phyloP scores from a whole-genome alignment of 2,797 vertebrate genomes.

The Cercopithecus hamlyni region DNA sequence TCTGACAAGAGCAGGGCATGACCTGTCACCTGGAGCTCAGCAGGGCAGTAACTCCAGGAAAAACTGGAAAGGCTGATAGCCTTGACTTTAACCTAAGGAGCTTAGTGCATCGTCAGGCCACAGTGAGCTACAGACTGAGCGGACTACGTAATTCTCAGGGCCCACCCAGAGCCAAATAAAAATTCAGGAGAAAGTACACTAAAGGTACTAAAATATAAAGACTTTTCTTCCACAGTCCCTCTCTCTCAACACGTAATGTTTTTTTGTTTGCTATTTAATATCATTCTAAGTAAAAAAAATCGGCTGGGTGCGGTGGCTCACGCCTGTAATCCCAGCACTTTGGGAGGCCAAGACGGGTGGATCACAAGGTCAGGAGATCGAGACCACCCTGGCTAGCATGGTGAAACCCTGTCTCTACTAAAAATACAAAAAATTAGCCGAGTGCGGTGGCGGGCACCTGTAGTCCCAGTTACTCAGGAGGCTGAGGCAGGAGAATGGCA shows the following conservation, averaged over 20 bases:
- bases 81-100: background rate
- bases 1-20: background rate
- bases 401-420: too few relatives aligned
- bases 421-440: too few relatives aligned
- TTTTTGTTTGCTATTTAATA: background rate
- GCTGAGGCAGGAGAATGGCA: too few relatives aligned
- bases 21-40: background rate
- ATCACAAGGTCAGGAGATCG: too few relatives aligned
- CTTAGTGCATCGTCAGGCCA: too few relatives aligned
- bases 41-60: background rate
- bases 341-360: too few relatives aligned
- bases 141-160: background rate
- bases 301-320: too few relatives aligned
- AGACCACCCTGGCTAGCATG: too few relatives aligned
- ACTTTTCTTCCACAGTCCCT: background rate
- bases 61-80: background rate
- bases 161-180: background rate
- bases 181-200: background rate
- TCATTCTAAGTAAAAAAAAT: too few relatives aligned
- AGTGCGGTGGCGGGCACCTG: accelerated
- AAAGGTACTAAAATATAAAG: background rate
- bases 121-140: background rate
- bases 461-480: too few relatives aligned
- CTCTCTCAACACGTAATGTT: background rate
- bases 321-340: too few relatives aligned